Evolutionary conservation across 2,797 vertebrate species (phyloP).

Genomic region (Agapornis canus): DNA sequence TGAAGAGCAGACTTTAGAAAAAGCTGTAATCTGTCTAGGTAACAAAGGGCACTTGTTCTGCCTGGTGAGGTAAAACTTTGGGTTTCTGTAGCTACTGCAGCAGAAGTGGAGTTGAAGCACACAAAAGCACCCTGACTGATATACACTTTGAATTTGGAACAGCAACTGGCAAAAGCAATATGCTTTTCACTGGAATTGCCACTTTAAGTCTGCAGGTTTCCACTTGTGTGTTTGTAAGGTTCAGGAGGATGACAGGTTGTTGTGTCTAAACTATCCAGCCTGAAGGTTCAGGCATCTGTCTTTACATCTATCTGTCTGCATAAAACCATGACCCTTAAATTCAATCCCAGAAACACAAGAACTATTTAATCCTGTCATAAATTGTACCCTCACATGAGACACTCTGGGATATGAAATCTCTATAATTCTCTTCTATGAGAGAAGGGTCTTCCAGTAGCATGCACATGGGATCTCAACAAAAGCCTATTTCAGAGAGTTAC

Average conservation of each 20-base stretch:
- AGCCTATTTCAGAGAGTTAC: neutral
- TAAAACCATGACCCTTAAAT: neutral
- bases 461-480: neutral
- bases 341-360: neutral
- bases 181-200: neutral
- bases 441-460: neutral
- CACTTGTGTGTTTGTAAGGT: neutral
- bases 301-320: neutral
- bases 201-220: neutral
- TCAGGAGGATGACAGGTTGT: neutral
- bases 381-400: neutral
- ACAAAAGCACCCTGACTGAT: constrained; percentile 61
- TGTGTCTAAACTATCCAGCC: neutral
- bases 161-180: constrained; percentile 36
- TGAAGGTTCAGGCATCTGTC: neutral
- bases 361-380: neutral
- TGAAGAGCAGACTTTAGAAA: constrained; percentile 74
- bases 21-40: constrained; percentile 71
- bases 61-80: constrained; percentile 63
- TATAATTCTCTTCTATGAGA: rapidly evolving
- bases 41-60: constrained; percentile 78
- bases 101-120: constrained; percentile 56
- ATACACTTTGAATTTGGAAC: constrained; percentile 48
- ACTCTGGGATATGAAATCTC: neutral
- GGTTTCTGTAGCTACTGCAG: constrained; percentile 64